Evolutionary conservation across 1,140 invertebrate species (phyloP).

Genomic region (Zaprionus camerounensis): DNA sequence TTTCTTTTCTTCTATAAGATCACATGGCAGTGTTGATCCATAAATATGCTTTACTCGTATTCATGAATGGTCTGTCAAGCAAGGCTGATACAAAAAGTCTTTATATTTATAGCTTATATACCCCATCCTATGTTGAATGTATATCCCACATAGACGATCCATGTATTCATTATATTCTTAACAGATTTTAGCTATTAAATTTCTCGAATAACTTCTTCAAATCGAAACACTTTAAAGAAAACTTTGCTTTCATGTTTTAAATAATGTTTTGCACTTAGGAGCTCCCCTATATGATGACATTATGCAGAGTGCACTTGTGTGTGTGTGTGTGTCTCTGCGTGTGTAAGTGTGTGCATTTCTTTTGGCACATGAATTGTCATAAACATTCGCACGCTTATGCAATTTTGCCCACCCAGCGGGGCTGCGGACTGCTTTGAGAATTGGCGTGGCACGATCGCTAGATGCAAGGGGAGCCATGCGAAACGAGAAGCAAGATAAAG

Average conservation of each 20-base stretch:
- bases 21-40: too few relatives aligned
- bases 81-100: too few relatives aligned
- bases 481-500: constrained; percentile 4
- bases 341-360: constrained; percentile 16
- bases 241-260: constrained; percentile 4
- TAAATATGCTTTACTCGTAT: background rate
- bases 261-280: constrained; percentile 8
- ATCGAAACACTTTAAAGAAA: background rate
- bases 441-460: background rate
- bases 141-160: too few relatives aligned
- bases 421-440: background rate
- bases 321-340: background rate
- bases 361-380: constrained; percentile 52
- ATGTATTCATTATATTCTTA: background rate
- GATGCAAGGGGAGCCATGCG: background rate
- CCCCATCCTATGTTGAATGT: too few relatives aligned
- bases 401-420: constrained; percentile 37
- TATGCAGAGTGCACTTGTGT: constrained; percentile 5
- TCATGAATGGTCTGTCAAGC: background rate
- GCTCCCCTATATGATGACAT: background rate
- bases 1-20: too few relatives aligned
- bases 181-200: background rate
- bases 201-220: background rate
- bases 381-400: constrained; percentile 66
- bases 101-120: too few relatives aligned